These are phyloP conservation scores for Cyphomyrus plagiostoma DNA, from an alignment of 2,113 vertebrate genomes.

Conservation along the genomic window DNA sequence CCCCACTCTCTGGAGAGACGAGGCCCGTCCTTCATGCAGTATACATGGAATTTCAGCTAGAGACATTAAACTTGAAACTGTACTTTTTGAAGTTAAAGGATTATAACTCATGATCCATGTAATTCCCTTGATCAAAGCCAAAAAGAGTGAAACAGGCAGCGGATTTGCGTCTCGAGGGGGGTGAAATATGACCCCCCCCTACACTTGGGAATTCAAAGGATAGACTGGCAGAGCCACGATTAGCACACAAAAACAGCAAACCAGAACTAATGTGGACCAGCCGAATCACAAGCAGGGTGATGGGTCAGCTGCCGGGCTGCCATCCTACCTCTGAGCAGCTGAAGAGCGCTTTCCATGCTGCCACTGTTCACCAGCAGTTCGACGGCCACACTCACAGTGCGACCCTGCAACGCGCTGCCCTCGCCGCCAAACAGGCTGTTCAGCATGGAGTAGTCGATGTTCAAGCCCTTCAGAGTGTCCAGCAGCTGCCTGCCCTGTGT, in stretches of 20 bases:
- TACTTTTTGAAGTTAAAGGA: not conserved
- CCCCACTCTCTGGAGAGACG: not conserved
- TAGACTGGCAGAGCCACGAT: not conserved
- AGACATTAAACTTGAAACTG: not conserved
- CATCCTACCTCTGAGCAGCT: conserved; percentile 71
- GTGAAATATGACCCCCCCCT: not conserved
- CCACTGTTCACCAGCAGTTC: conserved; percentile 80
- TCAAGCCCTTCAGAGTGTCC: conserved; percentile 61
- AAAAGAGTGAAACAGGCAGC: not conserved
- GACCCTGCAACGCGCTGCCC: conserved; percentile 66
- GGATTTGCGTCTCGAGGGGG: not conserved
- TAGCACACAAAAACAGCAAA: not conserved
- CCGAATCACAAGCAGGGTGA: not conserved
- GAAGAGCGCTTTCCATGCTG: conserved; percentile 70
- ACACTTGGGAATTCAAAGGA: not conserved
- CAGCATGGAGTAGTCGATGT: conserved; percentile 69
- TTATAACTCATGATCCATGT: not conserved
- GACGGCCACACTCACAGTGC: conserved; percentile 75
- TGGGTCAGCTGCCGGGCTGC: not conserved
- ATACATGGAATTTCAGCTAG: not conserved
- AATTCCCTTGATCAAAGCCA: not conserved
- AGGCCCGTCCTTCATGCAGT: not conserved
- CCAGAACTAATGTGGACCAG: not conserved
- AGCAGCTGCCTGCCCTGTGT: conserved; percentile 76
- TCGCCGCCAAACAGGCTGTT: conserved; percentile 74